Evolutionary conservation across 2,888 invertebrate genomes (phyloP).

Genomic region (Masnerella sp.): DNA sequence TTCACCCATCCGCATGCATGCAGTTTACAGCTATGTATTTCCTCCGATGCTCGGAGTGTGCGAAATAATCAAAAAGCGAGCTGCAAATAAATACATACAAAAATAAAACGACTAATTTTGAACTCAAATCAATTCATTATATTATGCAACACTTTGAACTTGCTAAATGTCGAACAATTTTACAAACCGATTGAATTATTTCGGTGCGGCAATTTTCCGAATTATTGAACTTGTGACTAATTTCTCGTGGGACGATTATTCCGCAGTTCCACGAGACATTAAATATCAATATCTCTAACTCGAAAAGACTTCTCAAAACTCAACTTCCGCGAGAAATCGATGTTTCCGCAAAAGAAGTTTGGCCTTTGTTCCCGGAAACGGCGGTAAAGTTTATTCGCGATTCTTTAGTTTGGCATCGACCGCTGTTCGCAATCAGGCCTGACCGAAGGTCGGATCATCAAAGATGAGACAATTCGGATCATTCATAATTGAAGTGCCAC

Average conservation of each 20-base stretch:
- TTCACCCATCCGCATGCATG: no score
- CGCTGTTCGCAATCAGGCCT: constrained; percentile 4
- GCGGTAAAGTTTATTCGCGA: constrained; percentile 10
- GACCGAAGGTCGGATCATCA: constrained; percentile 1
- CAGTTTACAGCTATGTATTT: no score
- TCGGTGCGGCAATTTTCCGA: background rate
- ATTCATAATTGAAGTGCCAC: constrained; percentile 22
- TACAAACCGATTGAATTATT: constrained; percentile 12
- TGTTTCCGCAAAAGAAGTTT: constrained; percentile 1
- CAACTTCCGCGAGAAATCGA: constrained; percentile 1
- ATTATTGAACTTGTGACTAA: constrained; percentile 16
- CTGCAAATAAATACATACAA: no score
- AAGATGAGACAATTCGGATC: constrained; percentile 1
- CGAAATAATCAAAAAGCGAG: no score
- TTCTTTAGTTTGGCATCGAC: constrained; percentile 3
- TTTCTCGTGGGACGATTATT: background rate
- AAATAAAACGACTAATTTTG: no score
- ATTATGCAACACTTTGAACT: constrained; percentile 6
- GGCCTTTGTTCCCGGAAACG: background rate
- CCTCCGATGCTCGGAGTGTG: no score
- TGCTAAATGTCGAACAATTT: constrained; percentile 1
- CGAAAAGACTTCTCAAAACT: background rate
- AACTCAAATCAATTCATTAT: no score
- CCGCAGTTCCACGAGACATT: constrained; percentile 15
- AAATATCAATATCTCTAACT: constrained; percentile 4